Percentiles rank a stretch among this genome's conserved stretches.
These are phyloP conservation scores for Gila orcuttii DNA, from an alignment of 2,113 vertebrate species.

Conservation along the genomic window DNA sequence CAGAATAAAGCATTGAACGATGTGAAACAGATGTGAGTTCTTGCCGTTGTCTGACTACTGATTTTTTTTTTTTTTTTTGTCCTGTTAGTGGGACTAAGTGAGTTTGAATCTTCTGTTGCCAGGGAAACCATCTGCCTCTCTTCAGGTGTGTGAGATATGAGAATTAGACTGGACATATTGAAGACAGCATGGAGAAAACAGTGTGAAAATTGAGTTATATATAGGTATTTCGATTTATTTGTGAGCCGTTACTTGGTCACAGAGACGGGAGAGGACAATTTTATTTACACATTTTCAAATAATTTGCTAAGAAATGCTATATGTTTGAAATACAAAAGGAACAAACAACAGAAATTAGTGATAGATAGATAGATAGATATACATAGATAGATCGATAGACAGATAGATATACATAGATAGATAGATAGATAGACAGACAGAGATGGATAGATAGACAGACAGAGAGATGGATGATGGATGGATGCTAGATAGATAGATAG, in stretches of 20 bases:
- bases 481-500: background rate
- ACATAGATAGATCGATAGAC: background rate
- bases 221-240: background rate
- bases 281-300: background rate
- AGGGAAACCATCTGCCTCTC: background rate
- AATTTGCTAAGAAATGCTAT: background rate
- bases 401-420: background rate
- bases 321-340: background rate
- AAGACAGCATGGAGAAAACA: background rate
- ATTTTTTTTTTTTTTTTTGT: background rate
- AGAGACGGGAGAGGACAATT: background rate
- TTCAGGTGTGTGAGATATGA: background rate
- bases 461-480: too few species aligned
- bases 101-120: constrained; percentile 1
- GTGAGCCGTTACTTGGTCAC: background rate
- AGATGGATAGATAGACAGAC: background rate
- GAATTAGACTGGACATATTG: constrained; percentile 14
- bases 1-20: constrained; percentile 42
- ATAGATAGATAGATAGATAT: background rate
- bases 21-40: background rate
- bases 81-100: background rate
- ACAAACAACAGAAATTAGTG: background rate
- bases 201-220: constrained; percentile 5
- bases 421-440: background rate
- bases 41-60: background rate